phyloP scores from a whole-genome alignment of 2,888 invertebrate genomes.

The Drosophila infuscata region DNA sequence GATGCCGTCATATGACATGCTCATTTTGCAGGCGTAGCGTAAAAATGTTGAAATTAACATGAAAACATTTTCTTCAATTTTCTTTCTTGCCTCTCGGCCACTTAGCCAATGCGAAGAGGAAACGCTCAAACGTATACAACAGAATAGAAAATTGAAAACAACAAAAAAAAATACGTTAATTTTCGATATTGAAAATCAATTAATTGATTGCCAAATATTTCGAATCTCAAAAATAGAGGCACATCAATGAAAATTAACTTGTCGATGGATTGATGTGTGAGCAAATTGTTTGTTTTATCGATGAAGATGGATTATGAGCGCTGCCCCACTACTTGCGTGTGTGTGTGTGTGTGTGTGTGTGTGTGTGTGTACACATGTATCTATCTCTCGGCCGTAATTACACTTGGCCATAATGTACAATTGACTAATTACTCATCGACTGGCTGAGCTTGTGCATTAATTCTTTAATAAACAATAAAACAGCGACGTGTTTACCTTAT shows the following conservation, averaged over 20 bases:
- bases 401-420: constrained; percentile 25
- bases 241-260: constrained; percentile 64
- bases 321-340: constrained; percentile 12
- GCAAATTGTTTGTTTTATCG: constrained; percentile 75
- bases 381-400: constrained; percentile 40
- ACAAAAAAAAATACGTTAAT: constrained; percentile 34
- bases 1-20: constrained; percentile 74
- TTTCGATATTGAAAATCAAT: constrained; percentile 72
- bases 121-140: constrained; percentile 49
- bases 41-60: constrained; percentile 78
- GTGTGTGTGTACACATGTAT: not conserved
- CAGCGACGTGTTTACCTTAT: constrained; percentile 73
- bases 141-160: constrained; percentile 11
- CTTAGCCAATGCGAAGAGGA: constrained; percentile 50
- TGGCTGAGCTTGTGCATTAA: constrained; percentile 57
- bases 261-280: constrained; percentile 72
- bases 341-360: not conserved
- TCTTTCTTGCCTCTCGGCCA: constrained; percentile 22
- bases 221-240: constrained; percentile 37
- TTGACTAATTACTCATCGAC: constrained; percentile 70
- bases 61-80: constrained; percentile 37
- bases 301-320: constrained; percentile 80
- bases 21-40: constrained; percentile 68
- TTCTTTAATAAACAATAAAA: constrained; percentile 76
- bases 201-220: constrained; percentile 76